Percentiles rank a stretch among this genome's conserved stretches.
Conservation (phyloP, 2,113 vertebrate genomes). For the Aleadryas rufinucha region DNA sequence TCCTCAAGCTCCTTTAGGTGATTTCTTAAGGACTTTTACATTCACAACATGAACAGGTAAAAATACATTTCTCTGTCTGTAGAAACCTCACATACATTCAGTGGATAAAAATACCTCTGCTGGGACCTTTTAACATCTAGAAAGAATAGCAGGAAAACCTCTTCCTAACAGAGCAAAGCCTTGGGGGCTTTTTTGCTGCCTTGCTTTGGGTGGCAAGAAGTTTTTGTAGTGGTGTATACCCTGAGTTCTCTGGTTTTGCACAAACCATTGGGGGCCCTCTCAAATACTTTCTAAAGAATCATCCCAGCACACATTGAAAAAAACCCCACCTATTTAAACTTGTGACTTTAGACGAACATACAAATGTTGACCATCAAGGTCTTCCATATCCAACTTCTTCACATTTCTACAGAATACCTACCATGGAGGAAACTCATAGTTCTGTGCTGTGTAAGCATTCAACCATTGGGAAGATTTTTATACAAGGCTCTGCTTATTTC, state of each 20-base stretch:
- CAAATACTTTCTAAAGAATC: neutral
- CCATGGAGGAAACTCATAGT: neutral
- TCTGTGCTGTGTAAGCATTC: neutral
- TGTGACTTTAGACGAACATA: neutral
- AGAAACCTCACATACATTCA: neutral
- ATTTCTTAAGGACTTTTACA: neutral
- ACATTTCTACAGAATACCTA: neutral
- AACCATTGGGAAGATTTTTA: neutral
- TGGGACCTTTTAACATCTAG: neutral
- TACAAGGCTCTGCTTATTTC: neutral
- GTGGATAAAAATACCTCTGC: neutral
- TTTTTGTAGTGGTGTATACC: neutral
- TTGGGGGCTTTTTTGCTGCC: neutral
- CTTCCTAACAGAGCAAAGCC: neutral
- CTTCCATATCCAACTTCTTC: neutral
- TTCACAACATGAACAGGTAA: neutral
- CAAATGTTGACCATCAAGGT: neutral
- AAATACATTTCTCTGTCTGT: neutral
- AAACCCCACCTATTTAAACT: neutral
- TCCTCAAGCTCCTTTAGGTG: neutral
- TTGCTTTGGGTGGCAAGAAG: neutral
- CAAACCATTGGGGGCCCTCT: neutral
- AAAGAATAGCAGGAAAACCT: neutral
- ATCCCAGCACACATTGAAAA: neutral
- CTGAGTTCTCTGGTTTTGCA: neutral